phyloP scores from a whole-genome alignment of 2,113 vertebrate species.

The Cephalopterus ornatus region DNA sequence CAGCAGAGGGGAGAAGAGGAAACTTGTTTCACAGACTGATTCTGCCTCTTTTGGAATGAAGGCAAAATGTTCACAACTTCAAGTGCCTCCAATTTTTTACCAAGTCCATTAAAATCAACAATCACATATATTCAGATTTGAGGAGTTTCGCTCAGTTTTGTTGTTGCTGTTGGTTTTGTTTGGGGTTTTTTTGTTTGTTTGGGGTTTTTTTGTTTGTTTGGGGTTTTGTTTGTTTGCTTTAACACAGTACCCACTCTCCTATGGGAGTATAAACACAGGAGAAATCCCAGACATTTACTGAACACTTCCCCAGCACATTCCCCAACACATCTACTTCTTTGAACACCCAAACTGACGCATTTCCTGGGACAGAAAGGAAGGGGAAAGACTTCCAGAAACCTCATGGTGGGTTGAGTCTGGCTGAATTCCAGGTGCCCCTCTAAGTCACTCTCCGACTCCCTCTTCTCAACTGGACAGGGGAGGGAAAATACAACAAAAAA shows the following conservation, averaged over 20 bases:
- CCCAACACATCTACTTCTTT: background rate
- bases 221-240: background rate
- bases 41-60: background rate
- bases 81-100: background rate
- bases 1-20: background rate
- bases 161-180: background rate
- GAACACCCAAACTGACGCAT: background rate
- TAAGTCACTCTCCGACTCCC: background rate
- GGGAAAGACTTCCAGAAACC: background rate
- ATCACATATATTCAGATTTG: background rate
- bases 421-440: background rate
- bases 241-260: background rate
- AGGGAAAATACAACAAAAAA: background rate
- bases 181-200: background rate
- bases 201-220: background rate
- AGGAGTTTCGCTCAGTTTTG: background rate
- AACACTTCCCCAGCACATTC: background rate
- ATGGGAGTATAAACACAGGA: background rate
- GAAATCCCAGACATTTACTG: background rate
- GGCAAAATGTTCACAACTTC: background rate
- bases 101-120: background rate
- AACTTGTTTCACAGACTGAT: background rate
- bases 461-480: background rate
- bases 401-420: background rate
- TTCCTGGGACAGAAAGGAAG: background rate